These are phyloP conservation scores for Clangula hyemalis DNA, from an alignment of 2,797 vertebrate species.

Conservation along the genomic window DNA sequence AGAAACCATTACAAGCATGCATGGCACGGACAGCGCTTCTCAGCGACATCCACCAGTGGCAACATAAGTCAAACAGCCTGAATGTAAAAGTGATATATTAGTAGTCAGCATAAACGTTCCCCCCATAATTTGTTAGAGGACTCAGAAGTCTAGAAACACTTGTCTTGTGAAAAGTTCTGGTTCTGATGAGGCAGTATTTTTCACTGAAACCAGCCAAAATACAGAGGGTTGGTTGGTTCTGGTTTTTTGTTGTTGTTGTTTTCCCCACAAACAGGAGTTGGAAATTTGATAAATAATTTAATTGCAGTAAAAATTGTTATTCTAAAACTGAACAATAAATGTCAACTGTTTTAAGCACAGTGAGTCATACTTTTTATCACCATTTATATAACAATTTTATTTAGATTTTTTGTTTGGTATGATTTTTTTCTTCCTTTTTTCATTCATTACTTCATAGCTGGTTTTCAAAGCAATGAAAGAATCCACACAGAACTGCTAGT, in stretches of 20 bases:
- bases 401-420: fast-evolving
- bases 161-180: background rate
- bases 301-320: background rate
- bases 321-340: background rate
- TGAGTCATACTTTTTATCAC: background rate
- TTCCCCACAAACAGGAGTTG: background rate
- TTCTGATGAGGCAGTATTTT: background rate
- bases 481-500: background rate
- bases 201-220: background rate
- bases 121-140: background rate
- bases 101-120: background rate
- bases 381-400: background rate
- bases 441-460: background rate
- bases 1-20: fast-evolving
- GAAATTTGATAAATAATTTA: background rate
- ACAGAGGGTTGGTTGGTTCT: background rate
- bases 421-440: background rate
- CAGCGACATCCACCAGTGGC: background rate
- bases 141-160: background rate
- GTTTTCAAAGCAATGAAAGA: background rate
- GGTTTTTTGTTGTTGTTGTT: background rate
- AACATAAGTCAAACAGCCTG: background rate
- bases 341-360: background rate
- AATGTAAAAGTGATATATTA: fast-evolving
- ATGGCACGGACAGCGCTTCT: background rate